Evolutionary conservation across 2,797 vertebrate species (phyloP), one percentile per base, ranked within the genome.

Genomic region (Rachycentron canadum): DNA sequence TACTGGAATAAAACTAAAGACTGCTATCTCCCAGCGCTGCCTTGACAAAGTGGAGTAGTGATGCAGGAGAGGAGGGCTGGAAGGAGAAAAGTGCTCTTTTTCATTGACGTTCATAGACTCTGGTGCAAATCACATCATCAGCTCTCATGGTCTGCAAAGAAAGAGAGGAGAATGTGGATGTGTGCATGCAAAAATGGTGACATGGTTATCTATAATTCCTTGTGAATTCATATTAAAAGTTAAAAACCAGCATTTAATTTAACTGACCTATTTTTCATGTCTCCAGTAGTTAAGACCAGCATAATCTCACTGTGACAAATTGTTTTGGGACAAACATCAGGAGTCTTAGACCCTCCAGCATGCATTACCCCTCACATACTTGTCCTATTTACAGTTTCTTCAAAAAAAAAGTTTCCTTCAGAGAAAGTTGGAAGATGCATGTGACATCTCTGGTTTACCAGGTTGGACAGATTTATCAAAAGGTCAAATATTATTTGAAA

Each of bases 21-120:
- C 47, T 66, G 32, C 30, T 60, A 47, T 76, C 72, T 72, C 69
- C 57, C 64, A 66, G 72, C 1, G 34, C 76, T 67, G 59, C 67
- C 76, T 55, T 19, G 47, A 60, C 47, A 72, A 57, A 60, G 32
- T 40, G 66, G 67, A 47, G 45, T 5, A 19, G 59, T 69, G 81
- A 67, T 28, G 74, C 60, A 57, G 79, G 74, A 50, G 43, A 61
- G 11, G 19, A 28, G n/a, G 21, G 32, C 53, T 40, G 57, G 84
- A 76, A 71, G 81, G 85, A 79, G 21, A 13, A 73, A 85, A 87
- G 87, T 88, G 86, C 89, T 92, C 65, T 81, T 68, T 74, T 86
- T 95, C 90, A 95, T 84, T 94, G 93, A 79, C 93, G 90, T 62
- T 93, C 92, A 59, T 95, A 95, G 61, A 95, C 87, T 83, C 95